A percentile compares a stretch with the other conserved stretches of the same genome.
These are phyloP conservation scores for Gonioctena quinquepunctata DNA, from an alignment of 1,140 invertebrate species.

Conservation along the genomic window DNA sequence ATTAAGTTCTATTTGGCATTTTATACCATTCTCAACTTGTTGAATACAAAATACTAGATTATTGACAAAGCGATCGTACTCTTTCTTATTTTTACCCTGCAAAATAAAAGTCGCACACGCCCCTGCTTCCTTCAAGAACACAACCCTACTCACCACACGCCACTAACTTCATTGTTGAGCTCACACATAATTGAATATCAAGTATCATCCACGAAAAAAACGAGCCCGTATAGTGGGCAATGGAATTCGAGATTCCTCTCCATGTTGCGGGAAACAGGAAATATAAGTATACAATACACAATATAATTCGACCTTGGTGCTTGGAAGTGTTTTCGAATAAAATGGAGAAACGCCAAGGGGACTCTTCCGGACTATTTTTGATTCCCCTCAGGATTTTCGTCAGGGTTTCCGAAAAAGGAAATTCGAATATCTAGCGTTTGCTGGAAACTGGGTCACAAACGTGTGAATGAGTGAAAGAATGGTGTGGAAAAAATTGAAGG, in stretches of 20 bases:
- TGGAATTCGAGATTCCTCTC: neutral
- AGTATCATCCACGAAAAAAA: neutral
- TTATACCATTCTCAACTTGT: no score
- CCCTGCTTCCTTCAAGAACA: neutral
- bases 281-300: neutral
- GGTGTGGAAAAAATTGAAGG: neutral
- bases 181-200: neutral
- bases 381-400: neutral
- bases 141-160: neutral
- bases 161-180: neutral
- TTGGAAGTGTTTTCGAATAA: neutral
- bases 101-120: no score
- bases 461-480: neutral
- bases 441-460: neutral
- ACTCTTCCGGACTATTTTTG: neutral
- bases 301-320: neutral
- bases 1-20: no score
- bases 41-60: no score
- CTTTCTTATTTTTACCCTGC: no score
- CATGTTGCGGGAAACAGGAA: neutral
- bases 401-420: neutral
- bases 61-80: no score
- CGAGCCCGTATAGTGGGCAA: neutral
- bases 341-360: neutral
- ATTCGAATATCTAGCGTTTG: neutral